phyloP scores from a whole-genome alignment of 2,113 vertebrate genomes.

The Picathartes gymnocephalus region DNA sequence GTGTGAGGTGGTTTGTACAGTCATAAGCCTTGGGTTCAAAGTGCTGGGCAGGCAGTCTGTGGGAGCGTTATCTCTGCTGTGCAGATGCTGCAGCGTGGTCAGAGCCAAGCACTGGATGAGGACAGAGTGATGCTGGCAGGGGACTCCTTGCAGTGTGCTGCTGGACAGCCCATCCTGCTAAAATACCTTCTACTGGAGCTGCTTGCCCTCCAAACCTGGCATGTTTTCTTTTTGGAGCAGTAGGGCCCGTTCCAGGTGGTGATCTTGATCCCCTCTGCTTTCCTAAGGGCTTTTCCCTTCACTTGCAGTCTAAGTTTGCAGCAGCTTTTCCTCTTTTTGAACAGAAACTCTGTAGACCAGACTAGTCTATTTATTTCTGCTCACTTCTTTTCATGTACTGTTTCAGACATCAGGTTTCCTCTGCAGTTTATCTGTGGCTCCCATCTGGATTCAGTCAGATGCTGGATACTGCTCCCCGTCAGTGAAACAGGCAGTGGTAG shows the following conservation, averaged over 20 bases:
- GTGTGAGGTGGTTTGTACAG: background rate
- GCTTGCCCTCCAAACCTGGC: background rate
- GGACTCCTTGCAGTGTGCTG: background rate
- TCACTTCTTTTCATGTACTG: background rate
- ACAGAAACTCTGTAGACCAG: background rate
- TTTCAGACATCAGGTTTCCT: background rate
- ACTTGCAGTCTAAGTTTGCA: background rate
- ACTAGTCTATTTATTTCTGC: background rate
- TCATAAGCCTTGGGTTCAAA: accelerated
- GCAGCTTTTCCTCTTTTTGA: background rate
- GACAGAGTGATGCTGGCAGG: background rate
- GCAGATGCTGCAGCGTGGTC: background rate
- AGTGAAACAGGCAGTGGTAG: background rate
- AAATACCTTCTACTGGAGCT: background rate
- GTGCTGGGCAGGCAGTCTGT: background rate
- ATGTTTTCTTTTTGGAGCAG: background rate
- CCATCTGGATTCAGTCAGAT: background rate
- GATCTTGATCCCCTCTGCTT: background rate
- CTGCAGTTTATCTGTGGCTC: background rate
- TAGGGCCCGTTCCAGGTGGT: background rate
- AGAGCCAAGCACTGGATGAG: background rate
- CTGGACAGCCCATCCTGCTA: background rate
- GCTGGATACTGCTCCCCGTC: background rate
- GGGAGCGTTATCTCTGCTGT: background rate
- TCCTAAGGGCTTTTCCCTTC: background rate